Evolutionary conservation across 2,888 invertebrate genomes (phyloP), one percentile per base, ranked within the genome.

Genomic region (Chrysomela aeneicollis): DNA sequence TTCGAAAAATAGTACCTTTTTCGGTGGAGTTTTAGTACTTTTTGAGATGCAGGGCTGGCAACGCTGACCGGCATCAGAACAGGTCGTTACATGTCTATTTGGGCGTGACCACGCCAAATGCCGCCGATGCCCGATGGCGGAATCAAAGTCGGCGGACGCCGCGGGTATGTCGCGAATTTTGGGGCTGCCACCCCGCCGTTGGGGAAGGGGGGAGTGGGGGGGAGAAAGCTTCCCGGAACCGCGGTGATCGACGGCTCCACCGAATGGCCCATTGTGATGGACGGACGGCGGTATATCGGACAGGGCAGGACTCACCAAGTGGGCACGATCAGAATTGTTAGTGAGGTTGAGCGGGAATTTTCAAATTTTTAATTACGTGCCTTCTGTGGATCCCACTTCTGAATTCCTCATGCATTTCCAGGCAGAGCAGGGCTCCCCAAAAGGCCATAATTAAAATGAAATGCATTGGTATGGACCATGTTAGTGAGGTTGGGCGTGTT

Each of bases 241-340:
- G 72, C 78, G 78, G 78, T 80, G 80, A 81, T 81, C 78, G 80
- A 81, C 80, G 79, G 78, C 75, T 77, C 60, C 74, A 76, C 77
- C 75, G 77, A 79, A 79, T 79, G 77, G 73, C 76, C 78, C 76
- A 78, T 78, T 79, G 78, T 79, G 79, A 79, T 78, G 71, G 74
- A 74, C 73, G 71, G 70, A 67, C 73, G 72, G 74, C 68, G 64
- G 61, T 66, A 61, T 62, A 59, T 35, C 42, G 51, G 53, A 58
- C 68, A 70, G 70, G 59, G 57, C 61, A 68, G 70, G 62, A 68
- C 32, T 51, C 8, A 30, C 22, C 32, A 17, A 42, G 19, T 3
- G 6, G n/a, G n/a, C n/a, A n/a, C n/a, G n/a, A n/a, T n/a, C n/a
- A n/a, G n/a, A n/a, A n/a, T n/a, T n/a, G n/a, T n/a, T n/a, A n/a